phyloP scores from a whole-genome alignment of 2,113 vertebrate genomes.

The Rhombomys opimus region DNA sequence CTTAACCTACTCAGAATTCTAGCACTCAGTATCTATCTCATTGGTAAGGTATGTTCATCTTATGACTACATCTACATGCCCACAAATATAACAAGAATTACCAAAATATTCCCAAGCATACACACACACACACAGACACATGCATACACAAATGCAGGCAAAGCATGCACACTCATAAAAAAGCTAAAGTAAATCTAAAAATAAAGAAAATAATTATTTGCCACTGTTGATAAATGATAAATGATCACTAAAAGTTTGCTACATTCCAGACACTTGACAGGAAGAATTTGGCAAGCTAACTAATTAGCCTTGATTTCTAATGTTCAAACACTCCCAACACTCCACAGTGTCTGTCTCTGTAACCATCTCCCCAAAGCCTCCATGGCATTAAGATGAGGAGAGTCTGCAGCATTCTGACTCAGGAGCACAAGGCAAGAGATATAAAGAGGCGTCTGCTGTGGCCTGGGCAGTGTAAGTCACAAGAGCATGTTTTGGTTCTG shows the following conservation, averaged over 20 bases:
- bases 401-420: neutral
- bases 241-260: neutral
- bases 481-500: neutral
- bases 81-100: neutral
- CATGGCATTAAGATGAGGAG: neutral
- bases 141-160: neutral
- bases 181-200: neutral
- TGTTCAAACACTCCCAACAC: neutral
- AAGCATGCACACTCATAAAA: neutral
- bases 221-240: neutral
- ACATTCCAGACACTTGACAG: neutral
- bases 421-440: neutral
- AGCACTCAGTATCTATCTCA: neutral
- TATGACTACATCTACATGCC: neutral
- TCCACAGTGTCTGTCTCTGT: neutral
- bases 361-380: neutral
- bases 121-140: neutral
- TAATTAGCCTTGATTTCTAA: constrained; percentile 5
- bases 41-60: neutral
- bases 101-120: constrained; percentile 23
- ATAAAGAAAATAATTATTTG: neutral
- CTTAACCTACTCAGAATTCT: constrained; percentile 30
- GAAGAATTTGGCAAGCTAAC: constrained; percentile 18
- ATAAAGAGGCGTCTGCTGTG: neutral
- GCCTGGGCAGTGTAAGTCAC: neutral